Percentiles rank a stretch among this genome's conserved stretches.
Evolutionary conservation across 2,797 vertebrate species (phyloP).

Genomic region (Sebastes steindachneri): DNA sequence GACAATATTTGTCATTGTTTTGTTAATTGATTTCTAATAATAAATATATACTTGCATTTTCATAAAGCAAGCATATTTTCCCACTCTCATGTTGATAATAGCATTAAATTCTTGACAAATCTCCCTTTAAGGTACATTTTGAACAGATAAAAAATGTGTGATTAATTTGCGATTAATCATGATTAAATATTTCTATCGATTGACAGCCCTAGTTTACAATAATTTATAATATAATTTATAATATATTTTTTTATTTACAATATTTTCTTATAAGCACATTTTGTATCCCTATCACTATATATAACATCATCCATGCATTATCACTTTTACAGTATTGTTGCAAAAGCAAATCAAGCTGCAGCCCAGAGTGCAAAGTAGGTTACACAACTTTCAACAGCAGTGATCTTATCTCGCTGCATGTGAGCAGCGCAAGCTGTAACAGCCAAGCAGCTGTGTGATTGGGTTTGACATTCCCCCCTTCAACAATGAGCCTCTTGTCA

Average conservation of each 20-base stretch:
- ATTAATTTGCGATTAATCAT: too few relatives aligned
- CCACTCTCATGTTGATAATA: too few relatives aligned
- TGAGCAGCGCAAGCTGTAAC: conserved; percentile 53
- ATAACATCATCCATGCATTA: background rate
- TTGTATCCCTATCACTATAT: background rate
- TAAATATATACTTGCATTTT: too few relatives aligned
- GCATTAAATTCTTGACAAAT: too few relatives aligned
- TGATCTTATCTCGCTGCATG: conserved; percentile 72
- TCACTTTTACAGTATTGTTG: background rate
- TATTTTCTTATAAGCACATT: background rate
- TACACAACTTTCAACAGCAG: conserved; percentile 63
- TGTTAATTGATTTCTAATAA: too few relatives aligned
- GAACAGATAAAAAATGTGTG: too few relatives aligned
- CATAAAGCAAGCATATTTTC: too few relatives aligned
- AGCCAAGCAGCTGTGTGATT: conserved; percentile 70
- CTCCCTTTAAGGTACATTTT: too few relatives aligned
- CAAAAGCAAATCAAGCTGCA: conserved; percentile 38
- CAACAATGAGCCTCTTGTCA: conserved; percentile 72
- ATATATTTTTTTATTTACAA: background rate
- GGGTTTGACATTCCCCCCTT: conserved; percentile 57
- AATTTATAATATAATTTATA: too few relatives aligned
- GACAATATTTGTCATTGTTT: too few relatives aligned
- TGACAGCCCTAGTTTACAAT: too few relatives aligned
- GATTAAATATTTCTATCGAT: too few relatives aligned
- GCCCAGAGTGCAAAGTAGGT: conserved; percentile 59